These are phyloP conservation scores for Peromyscus californicus DNA, from an alignment of 2,113 vertebrate genomes.

Conservation along the genomic window DNA sequence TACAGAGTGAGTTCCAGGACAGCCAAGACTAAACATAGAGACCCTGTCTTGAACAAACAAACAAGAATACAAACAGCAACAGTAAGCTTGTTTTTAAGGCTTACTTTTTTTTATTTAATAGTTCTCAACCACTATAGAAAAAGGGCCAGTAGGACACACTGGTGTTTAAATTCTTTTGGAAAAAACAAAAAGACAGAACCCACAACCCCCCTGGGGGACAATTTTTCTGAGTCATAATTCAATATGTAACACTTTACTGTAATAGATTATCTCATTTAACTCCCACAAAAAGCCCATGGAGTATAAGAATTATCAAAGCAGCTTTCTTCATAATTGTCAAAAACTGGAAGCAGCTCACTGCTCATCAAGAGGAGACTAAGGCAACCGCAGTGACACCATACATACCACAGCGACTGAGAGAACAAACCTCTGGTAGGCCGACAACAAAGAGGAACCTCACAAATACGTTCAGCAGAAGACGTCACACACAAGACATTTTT, in stretches of 20 bases:
- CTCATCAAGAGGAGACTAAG: conserved; percentile 33
- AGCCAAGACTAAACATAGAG: background rate
- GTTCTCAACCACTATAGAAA: background rate
- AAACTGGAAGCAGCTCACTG: background rate
- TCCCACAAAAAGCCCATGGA: conserved; percentile 41
- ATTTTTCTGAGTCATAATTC: conserved; percentile 60
- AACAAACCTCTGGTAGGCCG: background rate
- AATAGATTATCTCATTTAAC: conserved; percentile 53
- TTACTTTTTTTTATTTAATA: conserved; percentile 47
- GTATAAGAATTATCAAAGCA: conserved; percentile 43
- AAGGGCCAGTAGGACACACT: background rate
- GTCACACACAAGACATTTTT: background rate
- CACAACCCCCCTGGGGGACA: background rate
- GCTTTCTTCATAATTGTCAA: conserved; percentile 44
- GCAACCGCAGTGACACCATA: background rate
- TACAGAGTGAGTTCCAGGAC: background rate
- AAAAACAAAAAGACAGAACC: background rate
- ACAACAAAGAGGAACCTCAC: background rate
- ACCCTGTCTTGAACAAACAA: background rate
- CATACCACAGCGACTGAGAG: background rate
- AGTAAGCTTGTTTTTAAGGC: conserved; percentile 17
- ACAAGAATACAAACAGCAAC: background rate
- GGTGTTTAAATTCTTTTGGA: background rate
- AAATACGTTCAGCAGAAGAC: background rate
- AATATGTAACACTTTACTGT: conserved; percentile 48